These are phyloP conservation scores for Zaprionus ornatus DNA, from an alignment of 1,140 invertebrate species.

Conservation along the genomic window DNA sequence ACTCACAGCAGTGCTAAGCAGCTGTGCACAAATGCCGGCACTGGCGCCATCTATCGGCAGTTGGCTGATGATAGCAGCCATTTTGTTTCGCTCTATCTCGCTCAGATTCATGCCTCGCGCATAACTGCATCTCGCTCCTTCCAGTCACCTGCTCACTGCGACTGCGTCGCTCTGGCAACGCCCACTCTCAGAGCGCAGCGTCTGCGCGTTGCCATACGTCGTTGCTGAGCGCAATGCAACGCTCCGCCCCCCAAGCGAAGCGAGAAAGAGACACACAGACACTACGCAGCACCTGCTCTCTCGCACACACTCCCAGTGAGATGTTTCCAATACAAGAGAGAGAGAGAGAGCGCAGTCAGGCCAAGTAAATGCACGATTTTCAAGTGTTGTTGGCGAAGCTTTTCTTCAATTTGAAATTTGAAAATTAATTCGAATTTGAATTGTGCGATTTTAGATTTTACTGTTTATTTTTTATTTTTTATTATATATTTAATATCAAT, in stretches of 20 bases:
- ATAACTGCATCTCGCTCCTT: slow-evolving; percentile 58
- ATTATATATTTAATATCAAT: not conserved
- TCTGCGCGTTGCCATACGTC: slow-evolving; percentile 56
- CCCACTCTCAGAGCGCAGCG: slow-evolving; percentile 71
- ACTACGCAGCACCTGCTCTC: not conserved
- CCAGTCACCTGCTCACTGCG: slow-evolving; percentile 69
- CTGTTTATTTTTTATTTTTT: not conserved
- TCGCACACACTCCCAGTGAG: slow-evolving; percentile 9
- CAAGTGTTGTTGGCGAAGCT: slow-evolving; percentile 35
- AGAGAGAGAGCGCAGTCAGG: slow-evolving; percentile 23
- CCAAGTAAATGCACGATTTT: not conserved
- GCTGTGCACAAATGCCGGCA: slow-evolving; percentile 44
- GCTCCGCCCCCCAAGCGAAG: slow-evolving; percentile 52
- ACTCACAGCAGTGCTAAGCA: slow-evolving; percentile 4
- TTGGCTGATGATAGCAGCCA: slow-evolving; percentile 78
- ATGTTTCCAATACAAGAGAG: not conserved
- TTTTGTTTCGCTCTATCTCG: slow-evolving; percentile 75
- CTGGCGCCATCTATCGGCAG: slow-evolving; percentile 77
- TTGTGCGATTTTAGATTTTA: slow-evolving; percentile 29
- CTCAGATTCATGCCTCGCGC: not conserved
- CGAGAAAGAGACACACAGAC: slow-evolving; percentile 45
- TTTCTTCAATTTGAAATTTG: slow-evolving; percentile 30
- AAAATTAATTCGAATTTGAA: slow-evolving; percentile 35
- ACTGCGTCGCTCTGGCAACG: slow-evolving; percentile 68
- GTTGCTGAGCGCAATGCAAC: slow-evolving; percentile 40